Base-by-base conservation (phyloP, 2,797 vertebrate species). In the Remorina albescens region DNA sequence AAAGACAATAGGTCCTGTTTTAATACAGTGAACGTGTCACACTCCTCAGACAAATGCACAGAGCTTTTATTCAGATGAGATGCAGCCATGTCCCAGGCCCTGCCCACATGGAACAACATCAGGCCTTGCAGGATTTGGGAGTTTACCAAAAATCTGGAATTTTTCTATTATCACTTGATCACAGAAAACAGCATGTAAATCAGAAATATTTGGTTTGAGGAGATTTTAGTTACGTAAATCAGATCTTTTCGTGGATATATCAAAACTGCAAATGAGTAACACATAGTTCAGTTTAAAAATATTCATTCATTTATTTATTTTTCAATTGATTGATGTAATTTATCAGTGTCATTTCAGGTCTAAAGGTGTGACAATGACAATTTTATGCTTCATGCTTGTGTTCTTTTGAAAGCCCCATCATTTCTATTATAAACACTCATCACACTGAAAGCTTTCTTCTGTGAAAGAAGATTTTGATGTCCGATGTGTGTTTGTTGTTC, bases 401-500 rank as follows among this genome's bases (percentile, higher is more conserved):
- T 18, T 62, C 19, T 49, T 58, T 62, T 44, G 16, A 62, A 57
- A 59, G 19, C 10, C 23, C 7, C 13, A 30, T 21, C 12, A 0
- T 39, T 23, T 58, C 53, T 56, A 46, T 37, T 61, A 12, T 16
- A 37, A 30, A 53, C 50, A 30, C 18, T 49, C n/a, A 65, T 47
- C 39, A 18, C 13, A 12, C 8, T 42, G 23, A 60, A 66, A 39
- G 23, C 36, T 65, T 71, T 57, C 37, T 42, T 60, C 56, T 41
- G 36, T 47, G 56, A 21, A 23, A 49, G 44, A 19, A 15, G 41
- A 62, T 78, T 71, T 51, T 47, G 68, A n/a, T n/a, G n/a, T n/a
- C n/a, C n/a, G n/a, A 47, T 32, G 34, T 69, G 26, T 4, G 39
- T 78, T 67, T 59, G 26, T 41, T 65, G 50, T 39, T 67, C 39